Conservation (phyloP, 2,888 invertebrate species). For the Ceraclea dissimilis region DNA sequence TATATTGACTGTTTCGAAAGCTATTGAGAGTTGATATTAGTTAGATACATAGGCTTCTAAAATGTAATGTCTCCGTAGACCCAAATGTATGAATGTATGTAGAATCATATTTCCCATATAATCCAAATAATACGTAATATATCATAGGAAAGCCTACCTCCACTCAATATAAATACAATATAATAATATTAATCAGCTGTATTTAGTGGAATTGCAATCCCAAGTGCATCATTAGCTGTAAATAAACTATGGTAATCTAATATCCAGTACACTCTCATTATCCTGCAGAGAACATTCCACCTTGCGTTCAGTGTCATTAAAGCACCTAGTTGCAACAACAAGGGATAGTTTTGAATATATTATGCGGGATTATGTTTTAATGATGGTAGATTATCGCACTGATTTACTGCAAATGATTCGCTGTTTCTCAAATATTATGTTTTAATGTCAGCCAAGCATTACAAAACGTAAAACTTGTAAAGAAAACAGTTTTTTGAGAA, state of each 20-base stretch:
- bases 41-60: no score
- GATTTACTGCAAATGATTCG: constrained; percentile 10
- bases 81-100: no score
- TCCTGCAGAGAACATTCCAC: neutral
- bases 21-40: no score
- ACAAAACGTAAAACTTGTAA: no score
- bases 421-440: neutral
- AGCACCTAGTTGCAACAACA: neutral
- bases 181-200: constrained; percentile 13
- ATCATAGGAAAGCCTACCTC: no score
- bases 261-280: neutral
- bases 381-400: constrained; percentile 7
- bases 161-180: no score
- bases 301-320: neutral
- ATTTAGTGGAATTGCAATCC: constrained; percentile 1
- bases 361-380: constrained; percentile 2
- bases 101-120: no score
- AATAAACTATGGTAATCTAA: neutral
- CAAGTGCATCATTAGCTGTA: constrained; percentile 10
- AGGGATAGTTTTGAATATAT: neutral
- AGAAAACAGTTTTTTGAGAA: no score
- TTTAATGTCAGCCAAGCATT: no score
- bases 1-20: no score
- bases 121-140: no score
- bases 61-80: no score